Evolutionary conservation across 2,888 invertebrate genomes (phyloP), one percentile per base, ranked within the genome.

Genomic region (Xanthostigma xanthostigma): DNA sequence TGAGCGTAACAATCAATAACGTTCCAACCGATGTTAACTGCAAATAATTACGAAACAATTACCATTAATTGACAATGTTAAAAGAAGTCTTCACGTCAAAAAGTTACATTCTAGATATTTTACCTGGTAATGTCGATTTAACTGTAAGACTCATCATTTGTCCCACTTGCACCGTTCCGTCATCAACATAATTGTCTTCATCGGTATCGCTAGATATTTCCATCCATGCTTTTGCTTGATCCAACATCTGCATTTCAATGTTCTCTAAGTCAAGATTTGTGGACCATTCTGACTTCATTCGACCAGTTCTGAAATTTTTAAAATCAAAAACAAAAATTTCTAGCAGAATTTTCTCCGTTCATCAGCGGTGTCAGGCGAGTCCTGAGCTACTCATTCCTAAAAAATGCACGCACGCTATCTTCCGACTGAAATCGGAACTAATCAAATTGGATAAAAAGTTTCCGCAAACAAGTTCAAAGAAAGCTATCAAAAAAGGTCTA

Each of bases 1-100:
- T 86, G 80, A 0, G 87, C 87, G 4, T 79, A 68, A 63, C 88
- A 88, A 60, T 86, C 83, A 0, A 84, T 79, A 36, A 87, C 76
- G 54, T 79, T 76, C 49, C 84, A 78, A 35, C 83, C 84, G 51
- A 85, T 78, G 14, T 80, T 83, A 56, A 75, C 84, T 74, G 71
- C 56, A 60, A 74, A 60, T 48, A 66, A 59, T 44, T 66, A 64
- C 6, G 6, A 27, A 27, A 27, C 27, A 27, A 27, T 17, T 13
- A 39, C n/a, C 9, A 40, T 40, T 3, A 1, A 14, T 41, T 36
- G n/a, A n/a, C n/a, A n/a, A n/a, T n/a, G n/a, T n/a, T n/a, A n/a
- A n/a, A n/a, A n/a, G n/a, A n/a, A n/a, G n/a, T n/a, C n/a, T n/a
- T n/a, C n/a, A n/a, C n/a, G n/a, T n/a, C n/a, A n/a, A n/a, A n/a